Conservation (phyloP, 2,888 invertebrate genomes). For the Harpalus rubripes region DNA sequence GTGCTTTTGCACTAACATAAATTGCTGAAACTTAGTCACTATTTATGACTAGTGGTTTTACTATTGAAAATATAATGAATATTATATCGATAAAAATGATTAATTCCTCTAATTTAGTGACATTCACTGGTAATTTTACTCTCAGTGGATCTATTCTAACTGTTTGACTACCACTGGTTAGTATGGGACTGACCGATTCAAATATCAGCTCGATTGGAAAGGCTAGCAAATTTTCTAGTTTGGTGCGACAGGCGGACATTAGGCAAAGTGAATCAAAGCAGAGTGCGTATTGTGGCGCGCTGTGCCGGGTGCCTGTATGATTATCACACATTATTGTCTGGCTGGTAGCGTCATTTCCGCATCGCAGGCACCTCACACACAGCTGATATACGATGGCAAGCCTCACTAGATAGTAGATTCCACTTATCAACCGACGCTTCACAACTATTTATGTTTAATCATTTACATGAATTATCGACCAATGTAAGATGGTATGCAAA, state of each 20-base stretch:
- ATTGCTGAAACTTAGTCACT: too few relatives aligned
- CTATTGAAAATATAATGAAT: too few relatives aligned
- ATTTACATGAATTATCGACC: conserved; percentile 4
- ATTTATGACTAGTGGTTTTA: too few relatives aligned
- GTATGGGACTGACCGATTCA: too few relatives aligned
- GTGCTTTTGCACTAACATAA: too few relatives aligned
- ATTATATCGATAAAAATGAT: too few relatives aligned
- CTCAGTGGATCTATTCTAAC: too few relatives aligned
- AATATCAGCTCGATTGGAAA: neutral
- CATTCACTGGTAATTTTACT: too few relatives aligned
- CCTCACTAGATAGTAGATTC: conserved; percentile 8
- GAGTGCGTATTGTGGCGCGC: conserved; percentile 27
- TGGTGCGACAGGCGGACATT: conserved; percentile 4
- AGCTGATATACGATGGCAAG: conserved; percentile 46
- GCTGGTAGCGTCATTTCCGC: conserved; percentile 33
- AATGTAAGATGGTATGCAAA: neutral
- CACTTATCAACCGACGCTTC: conserved; percentile 24
- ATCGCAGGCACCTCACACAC: neutral
- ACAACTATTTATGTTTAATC: conserved; percentile 27
- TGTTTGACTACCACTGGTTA: too few relatives aligned
- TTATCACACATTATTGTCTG: conserved; percentile 60
- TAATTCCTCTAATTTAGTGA: too few relatives aligned
- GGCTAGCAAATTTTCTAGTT: neutral
- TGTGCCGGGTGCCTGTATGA: conserved; percentile 1
- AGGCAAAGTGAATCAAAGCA: conserved; percentile 28